A percentile compares a stretch with the other conserved stretches of the same genome.
These are phyloP conservation scores for Drosophila pectinifera DNA, from an alignment of 1,140 invertebrate genomes.

Conservation along the genomic window DNA sequence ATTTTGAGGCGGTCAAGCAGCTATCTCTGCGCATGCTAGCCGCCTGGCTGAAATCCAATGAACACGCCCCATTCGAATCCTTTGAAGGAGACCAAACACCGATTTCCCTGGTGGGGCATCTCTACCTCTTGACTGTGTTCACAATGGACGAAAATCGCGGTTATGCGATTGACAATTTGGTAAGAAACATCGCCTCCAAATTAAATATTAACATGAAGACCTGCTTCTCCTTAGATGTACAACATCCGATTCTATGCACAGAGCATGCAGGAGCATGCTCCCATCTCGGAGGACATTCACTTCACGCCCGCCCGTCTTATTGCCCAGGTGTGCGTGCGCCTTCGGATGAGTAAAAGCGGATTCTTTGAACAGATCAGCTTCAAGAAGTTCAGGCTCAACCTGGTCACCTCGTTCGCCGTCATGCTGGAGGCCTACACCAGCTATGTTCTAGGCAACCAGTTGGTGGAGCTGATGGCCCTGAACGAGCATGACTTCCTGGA, in stretches of 20 bases:
- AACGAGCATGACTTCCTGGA: conserved; percentile 73
- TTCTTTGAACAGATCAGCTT: conserved; percentile 77
- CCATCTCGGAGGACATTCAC: conserved; percentile 16
- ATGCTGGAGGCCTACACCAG: conserved; percentile 77
- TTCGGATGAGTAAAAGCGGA: conserved; percentile 53
- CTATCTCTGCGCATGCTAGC: conserved; percentile 66
- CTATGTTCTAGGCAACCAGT: conserved; percentile 73
- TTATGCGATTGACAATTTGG: conserved; percentile 77
- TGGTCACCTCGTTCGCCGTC: conserved; percentile 69
- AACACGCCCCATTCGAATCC: background rate
- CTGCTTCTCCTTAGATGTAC: conserved; percentile 52
- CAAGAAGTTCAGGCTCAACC: conserved; percentile 55
- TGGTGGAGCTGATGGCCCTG: conserved; percentile 70
- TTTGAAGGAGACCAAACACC: conserved; percentile 25
- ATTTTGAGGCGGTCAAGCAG: conserved; percentile 72
- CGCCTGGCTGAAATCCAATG: conserved; percentile 63
- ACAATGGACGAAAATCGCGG: conserved; percentile 71
- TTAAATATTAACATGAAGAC: background rate
- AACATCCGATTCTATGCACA: conserved; percentile 76
- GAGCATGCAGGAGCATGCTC: conserved; percentile 59
- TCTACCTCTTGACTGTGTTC: conserved; percentile 74
- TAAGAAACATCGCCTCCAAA: background rate
- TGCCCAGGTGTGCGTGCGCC: conserved; percentile 66
- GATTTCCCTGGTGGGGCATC: conserved; percentile 63
- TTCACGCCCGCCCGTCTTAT: conserved; percentile 77